A percentile compares a stretch with the other conserved stretches of the same genome.
Conservation (phyloP, 2,797 vertebrate genomes). For the Pachyuromys duprasi region DNA sequence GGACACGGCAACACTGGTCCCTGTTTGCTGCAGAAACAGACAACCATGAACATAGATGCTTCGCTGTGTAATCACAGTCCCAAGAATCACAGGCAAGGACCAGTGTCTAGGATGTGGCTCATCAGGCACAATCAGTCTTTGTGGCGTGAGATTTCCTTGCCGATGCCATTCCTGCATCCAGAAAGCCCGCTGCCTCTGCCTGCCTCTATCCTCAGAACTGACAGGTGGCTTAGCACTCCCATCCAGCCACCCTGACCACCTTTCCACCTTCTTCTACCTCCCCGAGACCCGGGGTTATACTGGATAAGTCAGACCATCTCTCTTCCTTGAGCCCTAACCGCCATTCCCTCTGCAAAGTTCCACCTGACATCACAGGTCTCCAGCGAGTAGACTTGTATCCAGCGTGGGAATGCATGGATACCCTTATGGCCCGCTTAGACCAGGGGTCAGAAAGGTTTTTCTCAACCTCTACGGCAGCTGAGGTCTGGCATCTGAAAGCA, state of each 20-base stretch:
- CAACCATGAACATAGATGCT: not conserved
- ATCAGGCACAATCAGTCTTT: not conserved
- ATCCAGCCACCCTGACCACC: rapidly evolving
- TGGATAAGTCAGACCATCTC: not conserved
- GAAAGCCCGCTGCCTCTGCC: not conserved
- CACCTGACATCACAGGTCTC: rapidly evolving
- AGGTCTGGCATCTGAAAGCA: not conserved
- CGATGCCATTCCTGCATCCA: not conserved
- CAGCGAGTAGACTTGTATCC: no score
- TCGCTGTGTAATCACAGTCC: not conserved
- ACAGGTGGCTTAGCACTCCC: rapidly evolving
- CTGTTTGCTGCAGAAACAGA: not conserved
- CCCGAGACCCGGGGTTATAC: not conserved
- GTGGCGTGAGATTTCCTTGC: no score
- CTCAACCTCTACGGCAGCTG: not conserved
- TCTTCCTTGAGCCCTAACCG: not conserved
- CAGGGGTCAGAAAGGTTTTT: not conserved
- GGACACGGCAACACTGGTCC: not conserved
- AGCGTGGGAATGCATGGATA: rapidly evolving
- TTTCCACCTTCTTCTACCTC: not conserved
- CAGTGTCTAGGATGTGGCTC: not conserved
- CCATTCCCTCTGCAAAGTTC: not conserved
- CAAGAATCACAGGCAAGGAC: not conserved
- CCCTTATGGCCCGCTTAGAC: not conserved
- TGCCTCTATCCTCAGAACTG: not conserved